These are phyloP conservation scores for Taenioides sp. DNA, from an alignment of 2,797 vertebrate genomes.

Conservation along the genomic window DNA sequence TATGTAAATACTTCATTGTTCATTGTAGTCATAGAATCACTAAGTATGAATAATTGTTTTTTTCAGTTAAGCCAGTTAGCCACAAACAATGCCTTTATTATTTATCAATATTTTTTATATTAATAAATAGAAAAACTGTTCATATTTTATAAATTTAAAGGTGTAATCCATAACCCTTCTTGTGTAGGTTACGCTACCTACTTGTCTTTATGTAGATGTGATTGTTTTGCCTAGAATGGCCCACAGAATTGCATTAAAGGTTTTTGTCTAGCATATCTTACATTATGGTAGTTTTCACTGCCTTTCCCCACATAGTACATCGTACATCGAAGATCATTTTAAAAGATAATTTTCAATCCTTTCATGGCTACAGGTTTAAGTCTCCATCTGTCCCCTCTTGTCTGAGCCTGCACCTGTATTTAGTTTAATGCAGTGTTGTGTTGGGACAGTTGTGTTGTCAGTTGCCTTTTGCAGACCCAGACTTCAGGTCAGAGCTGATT, in stretches of 20 bases:
- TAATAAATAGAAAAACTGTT: too few relatives aligned
- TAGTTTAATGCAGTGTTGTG: conserved; percentile 1
- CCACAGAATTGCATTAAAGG: background rate
- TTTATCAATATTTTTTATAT: too few relatives aligned
- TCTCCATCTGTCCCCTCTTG: background rate
- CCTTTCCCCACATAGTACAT: too few relatives aligned
- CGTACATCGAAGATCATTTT: too few relatives aligned
- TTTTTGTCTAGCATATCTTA: too few relatives aligned
- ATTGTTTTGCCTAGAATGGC: background rate
- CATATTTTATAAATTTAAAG: too few relatives aligned
- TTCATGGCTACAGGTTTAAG: background rate
- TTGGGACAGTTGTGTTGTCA: conserved; percentile 24
- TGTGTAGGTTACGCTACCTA: too few relatives aligned
- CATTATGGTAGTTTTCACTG: background rate
- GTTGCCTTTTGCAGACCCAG: conserved; percentile 20
- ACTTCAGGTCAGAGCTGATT: conserved; percentile 17
- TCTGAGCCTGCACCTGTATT: background rate
- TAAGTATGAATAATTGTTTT: background rate
- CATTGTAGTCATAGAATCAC: background rate
- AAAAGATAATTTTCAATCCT: background rate
- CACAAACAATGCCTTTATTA: background rate
- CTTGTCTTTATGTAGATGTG: too few relatives aligned
- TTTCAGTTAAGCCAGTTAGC: background rate
- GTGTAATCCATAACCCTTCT: too few relatives aligned
- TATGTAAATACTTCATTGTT: background rate